Percentiles rank a stretch among this genome's conserved stretches.
Conservation (phyloP, 2,797 vertebrate species). For the Galagoides demidoff region DNA sequence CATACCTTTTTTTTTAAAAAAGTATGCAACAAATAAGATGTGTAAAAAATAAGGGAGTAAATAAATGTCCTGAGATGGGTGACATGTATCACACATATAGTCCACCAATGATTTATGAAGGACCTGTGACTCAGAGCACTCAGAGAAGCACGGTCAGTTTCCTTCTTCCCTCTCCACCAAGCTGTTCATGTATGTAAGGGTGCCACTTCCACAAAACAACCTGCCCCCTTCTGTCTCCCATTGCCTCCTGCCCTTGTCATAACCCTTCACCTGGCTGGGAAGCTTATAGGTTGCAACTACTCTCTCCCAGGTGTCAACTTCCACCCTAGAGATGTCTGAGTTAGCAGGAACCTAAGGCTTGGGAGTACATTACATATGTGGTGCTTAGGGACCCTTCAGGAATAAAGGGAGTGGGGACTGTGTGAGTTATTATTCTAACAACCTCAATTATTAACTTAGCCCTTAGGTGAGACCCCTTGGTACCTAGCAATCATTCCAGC, state of each 20-base stretch:
- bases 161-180: neutral
- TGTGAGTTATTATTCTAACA: slow-evolving; percentile 75
- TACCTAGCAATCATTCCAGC: slow-evolving; percentile 71
- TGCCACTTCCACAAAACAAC: neutral
- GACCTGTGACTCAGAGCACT: neutral
- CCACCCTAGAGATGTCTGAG: neutral
- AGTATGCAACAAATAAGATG: neutral
- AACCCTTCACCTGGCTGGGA: neutral
- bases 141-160: neutral
- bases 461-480: slow-evolving; percentile 56
- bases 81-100: neutral
- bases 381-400: slow-evolving; percentile 24
- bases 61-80: neutral
- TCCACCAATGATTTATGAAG: neutral
- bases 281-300: neutral
- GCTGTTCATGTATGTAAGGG: neutral
- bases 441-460: slow-evolving; percentile 69
- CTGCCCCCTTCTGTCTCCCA: neutral
- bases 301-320: neutral
- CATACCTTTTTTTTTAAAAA: slow-evolving; percentile 21
- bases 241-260: neutral
- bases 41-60: neutral
- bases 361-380: neutral
- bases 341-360: neutral
- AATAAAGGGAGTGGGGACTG: neutral